Conservation (phyloP, 2,888 invertebrate species). For the Nymphalis c-album region DNA sequence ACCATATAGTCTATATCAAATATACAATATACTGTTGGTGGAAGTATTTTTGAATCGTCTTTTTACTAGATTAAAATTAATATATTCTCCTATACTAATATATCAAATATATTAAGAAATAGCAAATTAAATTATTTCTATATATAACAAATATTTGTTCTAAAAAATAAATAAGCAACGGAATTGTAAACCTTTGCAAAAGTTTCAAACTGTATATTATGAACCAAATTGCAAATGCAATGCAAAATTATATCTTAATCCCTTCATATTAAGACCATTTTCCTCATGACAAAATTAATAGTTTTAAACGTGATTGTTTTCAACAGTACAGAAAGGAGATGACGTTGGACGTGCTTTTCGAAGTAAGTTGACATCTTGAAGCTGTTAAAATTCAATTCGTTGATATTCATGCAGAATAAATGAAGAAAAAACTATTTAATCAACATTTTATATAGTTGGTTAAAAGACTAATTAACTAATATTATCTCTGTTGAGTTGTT, state of each 20-base stretch:
- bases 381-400: neutral
- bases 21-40: too few relatives aligned
- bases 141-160: constrained; percentile 2
- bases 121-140: neutral
- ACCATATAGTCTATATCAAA: too few relatives aligned
- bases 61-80: too few relatives aligned
- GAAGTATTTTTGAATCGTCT: too few relatives aligned
- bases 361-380: neutral
- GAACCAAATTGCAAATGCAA: neutral
- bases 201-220: neutral
- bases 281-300: neutral
- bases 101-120: neutral
- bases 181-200: neutral
- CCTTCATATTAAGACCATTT: neutral
- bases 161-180: neutral
- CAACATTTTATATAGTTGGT: too few relatives aligned
- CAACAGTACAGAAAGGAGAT: neutral
- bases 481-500: too few relatives aligned
- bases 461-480: too few relatives aligned
- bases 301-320: neutral
- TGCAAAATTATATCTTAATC: neutral
- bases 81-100: too few relatives aligned
- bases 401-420: too few relatives aligned
- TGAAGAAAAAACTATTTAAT: too few relatives aligned
- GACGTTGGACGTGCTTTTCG: neutral